Conservation (phyloP, 2,113 vertebrate species). For the Oceanites oceanicus region DNA sequence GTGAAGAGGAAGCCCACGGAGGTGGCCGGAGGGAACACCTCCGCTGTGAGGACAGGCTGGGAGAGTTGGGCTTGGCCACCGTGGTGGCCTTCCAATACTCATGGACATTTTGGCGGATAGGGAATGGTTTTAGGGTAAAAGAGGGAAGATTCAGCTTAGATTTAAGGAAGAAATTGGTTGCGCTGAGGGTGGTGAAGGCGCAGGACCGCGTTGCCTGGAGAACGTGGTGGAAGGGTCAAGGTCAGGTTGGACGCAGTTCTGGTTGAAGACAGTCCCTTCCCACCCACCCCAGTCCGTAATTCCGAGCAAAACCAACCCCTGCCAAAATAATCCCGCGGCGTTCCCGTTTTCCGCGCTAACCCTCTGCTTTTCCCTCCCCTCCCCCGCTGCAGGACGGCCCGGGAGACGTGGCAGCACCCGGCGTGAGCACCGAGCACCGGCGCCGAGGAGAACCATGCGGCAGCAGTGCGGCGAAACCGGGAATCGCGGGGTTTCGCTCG, state of each 20-base stretch:
- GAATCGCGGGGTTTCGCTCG: rapidly evolving
- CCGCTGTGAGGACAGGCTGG: too few species aligned
- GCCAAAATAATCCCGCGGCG: neutral
- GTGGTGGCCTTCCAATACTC: neutral
- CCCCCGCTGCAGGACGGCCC: neutral
- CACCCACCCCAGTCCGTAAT: neutral
- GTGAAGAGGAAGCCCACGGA: neutral
- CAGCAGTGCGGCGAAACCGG: too few species aligned
- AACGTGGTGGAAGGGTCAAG: neutral
- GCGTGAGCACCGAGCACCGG: neutral
- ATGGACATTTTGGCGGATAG: neutral
- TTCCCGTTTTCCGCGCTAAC: neutral
- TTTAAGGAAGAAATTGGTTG: rapidly evolving
- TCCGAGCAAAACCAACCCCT: neutral
- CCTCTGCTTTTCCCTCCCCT: neutral
- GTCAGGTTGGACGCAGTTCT: neutral
- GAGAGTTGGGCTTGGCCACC: neutral
- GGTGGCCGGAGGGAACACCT: neutral
- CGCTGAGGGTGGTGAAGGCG: too few species aligned
- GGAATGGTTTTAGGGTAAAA: neutral
- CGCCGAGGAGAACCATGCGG: neutral
- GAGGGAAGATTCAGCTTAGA: too few species aligned
- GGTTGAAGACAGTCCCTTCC: neutral
- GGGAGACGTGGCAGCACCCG: neutral
- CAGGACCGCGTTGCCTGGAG: neutral